Percentiles rank a stretch among this genome's conserved stretches.
Conservation (phyloP, 2,797 vertebrate genomes). For the Otolemur crassicaudatus region DNA sequence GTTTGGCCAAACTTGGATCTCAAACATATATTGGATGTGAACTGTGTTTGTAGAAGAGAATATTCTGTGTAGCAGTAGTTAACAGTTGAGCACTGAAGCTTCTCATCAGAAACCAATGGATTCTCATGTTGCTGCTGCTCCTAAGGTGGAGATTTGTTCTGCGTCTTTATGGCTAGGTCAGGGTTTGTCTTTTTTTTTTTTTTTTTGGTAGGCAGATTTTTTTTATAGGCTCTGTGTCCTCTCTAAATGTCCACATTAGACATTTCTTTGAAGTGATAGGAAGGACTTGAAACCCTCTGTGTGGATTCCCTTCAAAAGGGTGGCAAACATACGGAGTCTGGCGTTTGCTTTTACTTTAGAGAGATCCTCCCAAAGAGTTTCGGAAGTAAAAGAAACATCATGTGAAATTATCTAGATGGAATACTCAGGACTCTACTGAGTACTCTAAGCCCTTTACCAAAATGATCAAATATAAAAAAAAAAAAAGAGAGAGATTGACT, state of each 20-base stretch:
- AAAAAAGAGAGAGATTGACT: neutral
- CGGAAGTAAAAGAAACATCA: neutral
- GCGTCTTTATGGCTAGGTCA: neutral
- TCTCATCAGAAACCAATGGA: neutral
- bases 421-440: neutral
- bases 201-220: too few species aligned
- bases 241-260: neutral
- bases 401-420: neutral
- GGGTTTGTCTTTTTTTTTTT: neutral
- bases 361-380: neutral
- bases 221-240: neutral
- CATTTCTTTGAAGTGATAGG: neutral
- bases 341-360: neutral
- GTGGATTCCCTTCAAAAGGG: neutral
- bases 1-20: neutral
- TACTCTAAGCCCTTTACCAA: neutral
- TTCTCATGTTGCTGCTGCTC: neutral
- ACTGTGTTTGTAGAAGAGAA: neutral
- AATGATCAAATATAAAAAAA: neutral
- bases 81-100: too few species aligned
- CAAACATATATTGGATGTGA: neutral
- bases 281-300: neutral
- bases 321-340: neutral
- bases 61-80: too few species aligned
- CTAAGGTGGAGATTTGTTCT: neutral